phyloP scores from a whole-genome alignment of 2,113 vertebrate genomes.

The Clupea harengus region DNA sequence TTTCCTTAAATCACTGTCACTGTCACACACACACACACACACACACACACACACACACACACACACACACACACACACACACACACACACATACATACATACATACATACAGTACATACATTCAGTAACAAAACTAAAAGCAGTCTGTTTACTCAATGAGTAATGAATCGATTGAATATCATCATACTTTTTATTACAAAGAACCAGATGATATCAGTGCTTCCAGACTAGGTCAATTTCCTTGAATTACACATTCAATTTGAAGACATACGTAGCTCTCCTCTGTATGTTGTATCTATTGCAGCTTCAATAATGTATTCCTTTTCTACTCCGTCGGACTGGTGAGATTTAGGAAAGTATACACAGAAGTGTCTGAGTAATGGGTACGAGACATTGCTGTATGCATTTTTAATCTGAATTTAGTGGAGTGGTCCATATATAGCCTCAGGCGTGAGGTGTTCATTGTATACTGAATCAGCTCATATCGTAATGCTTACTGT shows the following conservation, averaged over 20 bases:
- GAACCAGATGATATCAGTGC: background rate
- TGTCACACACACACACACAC: background rate
- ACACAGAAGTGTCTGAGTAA: background rate
- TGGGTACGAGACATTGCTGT: background rate
- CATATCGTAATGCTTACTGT: background rate
- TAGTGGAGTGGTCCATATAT: background rate
- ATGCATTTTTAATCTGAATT: constrained; percentile 6
- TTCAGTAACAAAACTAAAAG: background rate
- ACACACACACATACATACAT: background rate
- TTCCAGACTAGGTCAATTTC: background rate
- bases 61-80: constrained; percentile 15
- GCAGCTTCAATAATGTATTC: background rate
- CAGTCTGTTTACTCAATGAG: background rate
- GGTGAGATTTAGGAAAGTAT: background rate
- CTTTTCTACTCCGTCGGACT: background rate
- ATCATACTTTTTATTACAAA: background rate
- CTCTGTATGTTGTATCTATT: background rate
- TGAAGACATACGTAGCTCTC: background rate
- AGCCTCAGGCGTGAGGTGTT: background rate
- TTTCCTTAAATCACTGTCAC: background rate
- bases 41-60: background rate
- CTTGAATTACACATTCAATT: background rate
- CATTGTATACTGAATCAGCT: background rate
- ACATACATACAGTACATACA: too few relatives aligned
- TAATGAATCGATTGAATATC: background rate